Evolutionary conservation across 2,888 invertebrate genomes (phyloP), one percentile per base, ranked within the genome.

Genomic region (Apoda limacodes): DNA sequence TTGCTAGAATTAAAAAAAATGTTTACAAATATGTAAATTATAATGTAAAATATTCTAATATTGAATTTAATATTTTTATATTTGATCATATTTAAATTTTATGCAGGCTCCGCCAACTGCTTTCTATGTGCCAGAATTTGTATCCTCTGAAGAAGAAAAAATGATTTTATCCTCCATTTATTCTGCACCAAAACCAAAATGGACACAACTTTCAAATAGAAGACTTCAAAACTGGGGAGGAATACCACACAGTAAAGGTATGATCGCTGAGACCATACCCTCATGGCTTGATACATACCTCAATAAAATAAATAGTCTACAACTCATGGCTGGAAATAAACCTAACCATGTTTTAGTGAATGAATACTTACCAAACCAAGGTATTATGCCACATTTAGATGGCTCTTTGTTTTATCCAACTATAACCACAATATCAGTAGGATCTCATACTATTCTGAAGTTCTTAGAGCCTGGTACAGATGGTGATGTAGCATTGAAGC

Each of bases 181-280:
- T 52, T 71, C 81, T 21, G 88, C 88, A 6, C 98, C 98, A 57
- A 92, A 86, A 51, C 97, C 98, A 5, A 96, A 96, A 72, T 99
- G 99, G 99, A 95, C 95, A 2, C 92, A 92, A 56, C 81, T 99
- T 22, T 86, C 90, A 11, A 90, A 95, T 59, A 84, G 98, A 42
- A 85, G 97, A 40, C 82, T 99, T n/a, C 96, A 98, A 61, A 98
- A 98, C 66, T 99, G 98, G 88, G 98, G 98, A 13, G 98, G 98
- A 0, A 80, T 96, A 32, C 97, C 98, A 1, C 95, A 95, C 60
- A 85, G 84, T 9, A 95, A 46, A 20, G 52, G 52, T 11, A 52
- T 98, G 93, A 86, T 98, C 40, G 88, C 92, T 0, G 97, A 98
- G 67, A 80, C 84, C 40, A 88, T 98, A 44, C 98, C 98, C 1